Percentiles rank a stretch among this genome's conserved stretches.
Conservation (phyloP, 2,113 vertebrate species). For the Podilymbus podiceps region DNA sequence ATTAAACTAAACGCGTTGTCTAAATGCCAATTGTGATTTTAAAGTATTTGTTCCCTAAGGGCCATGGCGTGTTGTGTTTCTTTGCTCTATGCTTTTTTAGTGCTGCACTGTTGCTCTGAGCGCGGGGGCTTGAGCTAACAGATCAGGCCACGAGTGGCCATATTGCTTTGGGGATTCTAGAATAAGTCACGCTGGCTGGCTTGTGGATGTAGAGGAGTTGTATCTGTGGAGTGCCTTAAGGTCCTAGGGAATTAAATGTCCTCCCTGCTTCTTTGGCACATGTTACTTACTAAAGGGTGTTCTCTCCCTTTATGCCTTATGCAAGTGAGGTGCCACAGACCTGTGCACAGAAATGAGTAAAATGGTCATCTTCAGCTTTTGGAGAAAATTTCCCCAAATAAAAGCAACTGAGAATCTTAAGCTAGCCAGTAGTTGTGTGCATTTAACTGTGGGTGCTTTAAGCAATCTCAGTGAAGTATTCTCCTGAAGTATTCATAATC, state of each 20-base stretch:
- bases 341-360: neutral
- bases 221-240: neutral
- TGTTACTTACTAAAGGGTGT: neutral
- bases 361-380: neutral
- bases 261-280: neutral
- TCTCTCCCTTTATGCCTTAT: neutral
- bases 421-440: neutral
- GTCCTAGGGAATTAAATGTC: neutral
- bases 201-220: neutral
- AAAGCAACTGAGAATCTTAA: neutral
- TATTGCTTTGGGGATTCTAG: neutral
- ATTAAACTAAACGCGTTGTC: neutral
- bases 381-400: neutral
- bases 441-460: neutral
- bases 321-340: neutral
- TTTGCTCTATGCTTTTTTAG: neutral
- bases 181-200: neutral
- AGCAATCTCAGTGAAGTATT: neutral
- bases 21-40: neutral
- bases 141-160: neutral
- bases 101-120: neutral
- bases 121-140: accelerated
- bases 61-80: accelerated
- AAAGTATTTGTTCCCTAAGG: neutral
- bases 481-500: neutral